Base-by-base conservation (phyloP, 2,797 vertebrate species). In the Platalea minor region DNA sequence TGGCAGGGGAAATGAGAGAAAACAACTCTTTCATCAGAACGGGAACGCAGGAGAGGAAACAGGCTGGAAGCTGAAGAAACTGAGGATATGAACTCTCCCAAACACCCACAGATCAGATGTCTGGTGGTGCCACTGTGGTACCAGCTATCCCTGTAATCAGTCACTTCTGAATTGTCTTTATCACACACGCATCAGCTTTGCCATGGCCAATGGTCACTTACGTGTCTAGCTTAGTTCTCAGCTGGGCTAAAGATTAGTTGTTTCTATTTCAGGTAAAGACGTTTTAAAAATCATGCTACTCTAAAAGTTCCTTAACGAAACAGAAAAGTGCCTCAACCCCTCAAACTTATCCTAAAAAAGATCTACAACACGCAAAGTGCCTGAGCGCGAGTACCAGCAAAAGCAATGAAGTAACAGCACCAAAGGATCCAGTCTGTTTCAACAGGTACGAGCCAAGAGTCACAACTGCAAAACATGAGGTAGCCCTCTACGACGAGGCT, bases 361-460 rank as follows among this genome's bases (percentile, higher is more conserved):
- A 61, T 9, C 16, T 28, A 23, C 26, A 61, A 26, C 37, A 61
- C 1, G 2, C 21, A 17, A 56, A 53, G 39, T 8, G 17, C 61
- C 51, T 6, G 19, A 53, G 26, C 8, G 43, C 64, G 21, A 63
- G 59, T 14, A 46, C 39, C 13, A 60, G 48, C 48, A 48, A 53
- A 70, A 48, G 48, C 64, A 33, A 9, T 2, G 13, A n/a, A 29
- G 33, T 18, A 28, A 3, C 4, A 61, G 3, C 59, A 60, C 15
- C 59, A 35, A 53, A 60, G 61, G n/a, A 41, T 5, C 0, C 0
- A 19, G 50, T 1, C 7, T 7, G 33, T 15, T 59, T 21, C 53
- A 53, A 54, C 45, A 65, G 37, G 8, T 37, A 72, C 0, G 3
- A 1, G 5, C n/a, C 57, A 46, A 39, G 73, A 35, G 29, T 17